Evolutionary conservation across 2,113 vertebrate species (phyloP), one percentile per base, ranked within the genome.

Genomic region (Pelmatolapia mariae): DNA sequence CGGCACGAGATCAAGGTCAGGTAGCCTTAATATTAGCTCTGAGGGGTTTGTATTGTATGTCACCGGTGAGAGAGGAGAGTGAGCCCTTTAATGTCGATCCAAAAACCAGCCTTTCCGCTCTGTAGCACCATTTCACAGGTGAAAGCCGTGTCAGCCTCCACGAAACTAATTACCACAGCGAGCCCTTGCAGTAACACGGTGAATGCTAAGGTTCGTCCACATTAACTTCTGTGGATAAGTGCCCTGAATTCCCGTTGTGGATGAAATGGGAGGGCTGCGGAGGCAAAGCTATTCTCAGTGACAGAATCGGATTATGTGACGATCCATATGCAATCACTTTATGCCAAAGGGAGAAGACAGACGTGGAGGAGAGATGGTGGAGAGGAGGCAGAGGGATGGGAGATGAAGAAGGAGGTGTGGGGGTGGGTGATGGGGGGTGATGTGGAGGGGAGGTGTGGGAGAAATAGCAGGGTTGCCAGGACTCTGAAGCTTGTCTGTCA

Each of bases 401-500:
- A 86, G 86, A 81, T 79, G 89, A 89, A 78, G 90, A 80, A 40
- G 86, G 92, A 91, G 92, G 89, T 80, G 91, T 87, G 91, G 85
- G 88, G 85, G 92, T 78, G 93, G 38, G 84, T 11, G 81, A 88
- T 81, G 80, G 87, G 84, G 80, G 47, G 82, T 38, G 61, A 66
- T 66, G 61, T 5, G 61, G 19, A 66, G 61, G 33, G 61, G 61
- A 66, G 19, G 61, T 38, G 61, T 66, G 89, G 89, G 89, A 86
- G 91, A 92, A 91, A 93, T 89, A 91, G 87, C 85, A 26, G 90
- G 61, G 94, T 92, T 96, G 95, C 93, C 93, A 96, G 94, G 94
- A 93, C 93, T 94, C 94, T 89, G 86, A 92, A 95, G 93, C 92
- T 88, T 86, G 91, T 90, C 94, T 96, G 95, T 96, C 95, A 96